Evolutionary conservation across 2,797 vertebrate genomes (phyloP).

Genomic region (Xenentodon cancila): DNA sequence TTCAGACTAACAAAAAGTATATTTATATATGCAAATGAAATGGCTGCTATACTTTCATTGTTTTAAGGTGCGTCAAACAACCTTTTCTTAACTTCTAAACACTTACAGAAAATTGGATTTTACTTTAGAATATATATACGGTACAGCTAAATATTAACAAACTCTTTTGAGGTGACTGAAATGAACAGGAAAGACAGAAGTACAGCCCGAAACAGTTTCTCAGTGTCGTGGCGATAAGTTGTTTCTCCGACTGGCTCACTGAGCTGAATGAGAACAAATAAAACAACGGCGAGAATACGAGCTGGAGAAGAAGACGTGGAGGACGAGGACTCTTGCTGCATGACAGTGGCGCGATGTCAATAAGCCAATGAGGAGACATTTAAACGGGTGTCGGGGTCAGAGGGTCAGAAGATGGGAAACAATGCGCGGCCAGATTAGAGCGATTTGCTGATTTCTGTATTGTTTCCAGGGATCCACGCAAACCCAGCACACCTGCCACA

Average conservation of each 20-base stretch:
- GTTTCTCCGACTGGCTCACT: neutral
- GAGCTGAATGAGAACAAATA: slow-evolving; percentile 60
- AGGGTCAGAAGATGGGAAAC: slow-evolving; percentile 59
- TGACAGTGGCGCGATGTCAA: slow-evolving; percentile 43
- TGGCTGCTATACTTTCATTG: no score
- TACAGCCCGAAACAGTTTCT: no score
- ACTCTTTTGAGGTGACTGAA: no score
- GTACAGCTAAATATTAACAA: no score
- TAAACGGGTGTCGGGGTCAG: slow-evolving; percentile 67
- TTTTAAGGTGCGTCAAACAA: no score
- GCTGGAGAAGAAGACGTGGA: neutral
- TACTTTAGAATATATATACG: no score
- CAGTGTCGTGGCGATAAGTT: no score
- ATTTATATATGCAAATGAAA: no score
- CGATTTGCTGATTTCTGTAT: slow-evolving; percentile 37
- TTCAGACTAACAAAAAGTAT: no score
- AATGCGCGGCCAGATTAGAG: slow-evolving; percentile 44
- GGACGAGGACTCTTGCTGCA: slow-evolving; percentile 19
- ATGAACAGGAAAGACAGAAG: no score
- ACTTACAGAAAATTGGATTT: no score
- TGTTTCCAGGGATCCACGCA: neutral
- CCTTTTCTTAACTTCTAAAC: no score
- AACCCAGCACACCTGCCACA: slow-evolving; percentile 20
- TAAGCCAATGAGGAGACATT: slow-evolving; percentile 68
- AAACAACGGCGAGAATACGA: slow-evolving; percentile 21